Evolutionary conservation across 2,888 invertebrate genomes (phyloP).

Genomic region (Zeuzera pyrina): DNA sequence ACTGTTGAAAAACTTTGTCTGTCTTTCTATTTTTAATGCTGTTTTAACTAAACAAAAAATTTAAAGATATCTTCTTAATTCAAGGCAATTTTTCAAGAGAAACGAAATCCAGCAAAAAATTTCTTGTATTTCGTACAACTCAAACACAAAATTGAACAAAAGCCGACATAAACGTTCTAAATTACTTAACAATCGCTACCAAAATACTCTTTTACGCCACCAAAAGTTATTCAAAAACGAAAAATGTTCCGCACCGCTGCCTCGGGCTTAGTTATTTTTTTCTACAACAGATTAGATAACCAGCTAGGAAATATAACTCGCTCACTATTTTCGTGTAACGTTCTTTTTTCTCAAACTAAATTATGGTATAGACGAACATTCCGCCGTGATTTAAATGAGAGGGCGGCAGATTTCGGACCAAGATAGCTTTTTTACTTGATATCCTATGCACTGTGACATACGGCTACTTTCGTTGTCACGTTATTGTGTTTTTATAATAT

Average conservation of each 20-base stretch:
- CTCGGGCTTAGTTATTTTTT: slow-evolving; percentile 11
- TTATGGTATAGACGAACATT: slow-evolving; percentile 16
- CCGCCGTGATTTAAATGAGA: slow-evolving; percentile 14
- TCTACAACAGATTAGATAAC: slow-evolving; percentile 3
- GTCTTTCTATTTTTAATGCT: no score
- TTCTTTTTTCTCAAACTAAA: slow-evolving; percentile 15
- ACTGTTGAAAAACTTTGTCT: no score
- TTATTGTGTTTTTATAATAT: no score
- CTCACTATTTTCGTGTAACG: slow-evolving; percentile 13
- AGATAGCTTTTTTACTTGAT: no score
- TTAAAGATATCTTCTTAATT: no score
- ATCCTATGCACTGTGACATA: no score
- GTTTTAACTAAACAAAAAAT: no score
- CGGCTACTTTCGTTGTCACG: no score
- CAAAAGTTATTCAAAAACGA: slow-evolving; percentile 6
- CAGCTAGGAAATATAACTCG: slow-evolving; percentile 3
- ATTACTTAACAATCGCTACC: slow-evolving; percentile 15
- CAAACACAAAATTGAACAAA: no score
- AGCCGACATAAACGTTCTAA: slow-evolving; percentile 6
- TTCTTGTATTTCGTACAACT: no score
- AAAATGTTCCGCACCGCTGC: slow-evolving; percentile 25
- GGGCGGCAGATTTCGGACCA: slow-evolving; percentile 12
- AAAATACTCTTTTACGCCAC: slow-evolving; percentile 2
- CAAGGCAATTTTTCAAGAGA: no score
- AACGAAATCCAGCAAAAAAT: no score